Percentiles rank a stretch among this genome's conserved stretches.
These are phyloP conservation scores for Epistrophella euchroma DNA, from an alignment of 2,888 invertebrate genomes.

Conservation along the genomic window DNA sequence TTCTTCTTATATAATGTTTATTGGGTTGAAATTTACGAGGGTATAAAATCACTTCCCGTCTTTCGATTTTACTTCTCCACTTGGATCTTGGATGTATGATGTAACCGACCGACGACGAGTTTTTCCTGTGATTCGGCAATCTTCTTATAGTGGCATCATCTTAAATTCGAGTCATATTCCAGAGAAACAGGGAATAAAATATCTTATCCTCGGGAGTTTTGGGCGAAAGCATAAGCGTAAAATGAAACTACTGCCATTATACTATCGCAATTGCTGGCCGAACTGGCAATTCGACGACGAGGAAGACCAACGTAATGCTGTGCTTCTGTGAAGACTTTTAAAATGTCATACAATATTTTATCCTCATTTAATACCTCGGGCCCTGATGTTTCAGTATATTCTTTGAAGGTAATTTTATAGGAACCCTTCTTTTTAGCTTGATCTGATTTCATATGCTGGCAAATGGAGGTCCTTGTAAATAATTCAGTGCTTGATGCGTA, in stretches of 20 bases:
- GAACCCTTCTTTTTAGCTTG: slow-evolving; percentile 36
- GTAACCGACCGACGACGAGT: slow-evolving; percentile 8
- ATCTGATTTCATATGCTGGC: slow-evolving; percentile 62
- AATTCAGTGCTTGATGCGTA: slow-evolving; percentile 72
- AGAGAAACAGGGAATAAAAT: slow-evolving; percentile 43
- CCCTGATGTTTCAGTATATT: neutral
- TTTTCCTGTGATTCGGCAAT: slow-evolving; percentile 54
- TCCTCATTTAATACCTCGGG: slow-evolving; percentile 63
- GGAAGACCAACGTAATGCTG: neutral
- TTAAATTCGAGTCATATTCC: slow-evolving; percentile 59
- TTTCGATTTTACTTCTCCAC: neutral
- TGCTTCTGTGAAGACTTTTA: slow-evolving; percentile 44
- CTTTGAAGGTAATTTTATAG: slow-evolving; percentile 45
- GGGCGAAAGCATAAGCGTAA: slow-evolving; percentile 42
- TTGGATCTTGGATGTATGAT: slow-evolving; percentile 9
- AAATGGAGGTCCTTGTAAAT: slow-evolving; percentile 75
- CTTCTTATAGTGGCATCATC: slow-evolving; percentile 15
- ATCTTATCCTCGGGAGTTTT: slow-evolving; percentile 46
- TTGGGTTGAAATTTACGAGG: slow-evolving; percentile 65
- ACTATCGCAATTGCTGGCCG: slow-evolving; percentile 32
- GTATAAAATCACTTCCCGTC: slow-evolving; percentile 57
- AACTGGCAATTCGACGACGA: slow-evolving; percentile 27
- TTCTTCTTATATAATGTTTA: slow-evolving; percentile 45
- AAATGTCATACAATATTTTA: slow-evolving; percentile 75
- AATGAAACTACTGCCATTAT: slow-evolving; percentile 60